Percentiles rank a stretch among this genome's conserved stretches.
Conservation (phyloP, 2,113 vertebrate species). For the Anguilla japonica region DNA sequence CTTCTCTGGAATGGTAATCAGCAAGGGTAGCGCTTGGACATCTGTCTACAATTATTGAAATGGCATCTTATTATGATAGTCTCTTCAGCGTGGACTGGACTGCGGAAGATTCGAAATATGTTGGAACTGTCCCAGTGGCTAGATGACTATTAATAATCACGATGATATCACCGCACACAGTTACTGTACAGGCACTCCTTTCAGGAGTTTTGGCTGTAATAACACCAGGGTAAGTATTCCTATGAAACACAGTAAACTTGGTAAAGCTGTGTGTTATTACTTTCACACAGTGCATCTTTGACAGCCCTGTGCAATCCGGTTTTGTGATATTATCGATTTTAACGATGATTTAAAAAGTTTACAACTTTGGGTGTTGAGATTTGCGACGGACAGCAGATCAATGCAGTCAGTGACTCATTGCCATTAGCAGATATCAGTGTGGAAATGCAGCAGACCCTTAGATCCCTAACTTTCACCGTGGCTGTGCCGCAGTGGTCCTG, state of each 20-base stretch:
- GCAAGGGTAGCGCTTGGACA: not conserved
- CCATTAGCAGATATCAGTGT: not conserved
- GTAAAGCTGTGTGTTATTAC: not conserved
- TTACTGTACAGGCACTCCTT: not conserved
- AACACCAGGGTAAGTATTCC: not conserved
- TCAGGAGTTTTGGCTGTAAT: not conserved
- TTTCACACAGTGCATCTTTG: not conserved
- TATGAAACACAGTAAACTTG: not conserved
- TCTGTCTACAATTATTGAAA: not conserved
- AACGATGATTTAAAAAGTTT: too few species aligned
- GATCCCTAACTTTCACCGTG: too few species aligned
- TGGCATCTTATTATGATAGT: not conserved
- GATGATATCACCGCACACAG: not conserved
- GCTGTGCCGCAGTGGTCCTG: too few species aligned
- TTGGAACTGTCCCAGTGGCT: not conserved
- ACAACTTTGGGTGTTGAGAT: not conserved
- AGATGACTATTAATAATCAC: not conserved
- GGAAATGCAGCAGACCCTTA: not conserved
- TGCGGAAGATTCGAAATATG: not conserved
- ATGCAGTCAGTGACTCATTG: not conserved
- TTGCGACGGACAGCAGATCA: not conserved
- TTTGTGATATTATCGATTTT: not conserved
- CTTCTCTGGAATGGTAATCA: not conserved
- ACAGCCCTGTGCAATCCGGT: not conserved
- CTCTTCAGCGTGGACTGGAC: too few species aligned